Evolutionary conservation across 2,797 vertebrate species (phyloP), one percentile per base, ranked within the genome.

Genomic region (Platalea minor): DNA sequence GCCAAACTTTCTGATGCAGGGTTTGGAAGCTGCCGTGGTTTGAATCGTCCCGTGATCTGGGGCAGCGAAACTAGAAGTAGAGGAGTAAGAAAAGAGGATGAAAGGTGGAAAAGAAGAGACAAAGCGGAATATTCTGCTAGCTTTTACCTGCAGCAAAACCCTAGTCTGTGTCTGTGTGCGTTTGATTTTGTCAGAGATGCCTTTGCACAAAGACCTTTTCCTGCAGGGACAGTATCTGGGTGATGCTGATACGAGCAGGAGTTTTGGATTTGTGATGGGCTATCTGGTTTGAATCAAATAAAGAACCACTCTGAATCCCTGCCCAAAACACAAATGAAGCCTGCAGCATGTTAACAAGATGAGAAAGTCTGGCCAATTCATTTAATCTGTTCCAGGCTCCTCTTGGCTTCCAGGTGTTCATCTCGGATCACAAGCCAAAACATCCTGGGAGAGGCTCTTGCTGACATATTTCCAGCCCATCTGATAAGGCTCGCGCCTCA

Each of bases 371-470:
- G 92, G 81, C 96, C 94, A 96, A 85, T 43, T 89, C 75, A 41
- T 53, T 95, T 95, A 92, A 95, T 91, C 61, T 88, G 33, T 94
- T 96, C 69, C 87, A 95, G 91, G 68, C 91, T 94, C 65, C 75
- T 91, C 65, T 94, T 95, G 87, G 87, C 87, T 94, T 93, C 85
- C 91, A 96, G 88, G 94, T 96, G 92, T 76, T 95, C 70, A 13
- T 91, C 78, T 80, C 3, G 39, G 63, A 68, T 93, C 96, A 54
- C 16, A 75, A 91, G 95, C 92, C 91, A 89, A 92, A 96, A 94
- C 91, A 96, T 83, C 92, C 93, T 91, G 94, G 94, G 93, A 81
- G 96, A 94, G 88, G 95, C 89, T 96, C 72, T 48, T 89, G 84
- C 86, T 89, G 91, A 74, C 21, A 0, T 85, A 21, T 85, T 94